Evolutionary conservation across 2,113 vertebrate genomes (phyloP), one percentile per base, ranked within the genome.

Genomic region (Rhizomys pruinosus): DNA sequence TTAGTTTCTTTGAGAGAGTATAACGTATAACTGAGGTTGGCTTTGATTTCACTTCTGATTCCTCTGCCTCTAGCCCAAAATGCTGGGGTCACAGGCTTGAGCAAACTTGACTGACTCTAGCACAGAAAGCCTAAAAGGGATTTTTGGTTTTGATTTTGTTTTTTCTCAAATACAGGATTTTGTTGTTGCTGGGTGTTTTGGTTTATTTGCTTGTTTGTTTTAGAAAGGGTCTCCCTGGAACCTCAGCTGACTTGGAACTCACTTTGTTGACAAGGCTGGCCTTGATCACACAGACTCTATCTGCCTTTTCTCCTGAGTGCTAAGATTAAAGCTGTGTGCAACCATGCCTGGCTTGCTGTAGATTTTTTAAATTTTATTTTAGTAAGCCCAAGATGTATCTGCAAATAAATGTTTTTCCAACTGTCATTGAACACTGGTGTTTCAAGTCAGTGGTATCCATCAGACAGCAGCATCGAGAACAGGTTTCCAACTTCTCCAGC

Each of bases 401-500:
- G 55, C 59, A 93, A 91, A 27, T 57, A 74, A 37, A 44, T 69
- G 47, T 17, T 59, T 63, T 57, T 4, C n/a, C n/a, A 86, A 29
- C 47, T 69, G 29, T 8, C 37, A 25, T 7, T 25, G 6, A 85
- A 57, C 37, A 87, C 32, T 7, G 7, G 15, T 10, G 17, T 27
- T 72, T 23, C 23, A 57, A 63, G 10, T 22, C n/a, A 32, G 2
- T 59, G 44, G 4, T 2, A 9, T 7, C 10, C 4, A 47, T 37
- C 13, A 69, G 15, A 72, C 25, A 73, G 29, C 68, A 71, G 32
- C 3, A 13, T 17, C 34, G 71, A 66, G 16, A 87, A 55, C 17
- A 61, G n/a, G n/a, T 25, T 3, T 2, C 23, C 4, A 23, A 29
- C 2, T 64, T 3, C 32, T 23, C 20, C 0, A 25, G 13, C 10